Evolutionary conservation across 2,113 vertebrate genomes (phyloP), one percentile per base, ranked within the genome.

Genomic region (Hystrix cristata): DNA sequence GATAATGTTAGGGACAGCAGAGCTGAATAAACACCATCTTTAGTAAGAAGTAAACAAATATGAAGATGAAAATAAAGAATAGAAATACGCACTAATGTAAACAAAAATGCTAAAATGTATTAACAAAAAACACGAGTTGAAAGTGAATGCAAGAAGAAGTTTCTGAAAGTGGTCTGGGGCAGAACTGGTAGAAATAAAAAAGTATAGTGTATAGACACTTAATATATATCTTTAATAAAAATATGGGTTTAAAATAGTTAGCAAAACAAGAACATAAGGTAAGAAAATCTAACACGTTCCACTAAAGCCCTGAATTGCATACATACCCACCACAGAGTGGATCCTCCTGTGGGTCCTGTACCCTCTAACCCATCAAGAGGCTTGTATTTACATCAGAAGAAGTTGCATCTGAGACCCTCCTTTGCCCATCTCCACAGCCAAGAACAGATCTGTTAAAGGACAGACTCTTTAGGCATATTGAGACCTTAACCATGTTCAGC

Each of bases 271-370:
- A 62, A 15, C 11, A 19, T 43, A 55, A 90, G 1, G 27, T 55
- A 48, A 4, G 15, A 53, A n/a, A 31, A n/a, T 15, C 7, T 29
- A 5, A 18, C 3, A 46, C 57, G 19, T 1, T 21, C 3, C 2
- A 29, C 6, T 72, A 14, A 69, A 90, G 12, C 4, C 6, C 51
- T 88, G 60, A 60, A 62, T 16, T 38, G 87, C 11, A n/a, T 27
- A 43, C 16, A 19, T 46, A 3, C 7, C 48, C 5, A 4, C 2
- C 53, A 25, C n/a, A 43, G 6, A 48, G 8, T 25, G 64, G 34
- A 31, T 53, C 4, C 34, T 38, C 7, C n/a, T 21, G 0, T 29
- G 7, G 23, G 67, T 71, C 43, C 62, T 21, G 16, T 13, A 6
- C 12, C 0, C 9, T 51, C 27, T 60, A 5, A 31, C 5, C 46